Evolutionary conservation across 2,888 invertebrate species (phyloP).

Genomic region (Acholoe squamosa): DNA sequence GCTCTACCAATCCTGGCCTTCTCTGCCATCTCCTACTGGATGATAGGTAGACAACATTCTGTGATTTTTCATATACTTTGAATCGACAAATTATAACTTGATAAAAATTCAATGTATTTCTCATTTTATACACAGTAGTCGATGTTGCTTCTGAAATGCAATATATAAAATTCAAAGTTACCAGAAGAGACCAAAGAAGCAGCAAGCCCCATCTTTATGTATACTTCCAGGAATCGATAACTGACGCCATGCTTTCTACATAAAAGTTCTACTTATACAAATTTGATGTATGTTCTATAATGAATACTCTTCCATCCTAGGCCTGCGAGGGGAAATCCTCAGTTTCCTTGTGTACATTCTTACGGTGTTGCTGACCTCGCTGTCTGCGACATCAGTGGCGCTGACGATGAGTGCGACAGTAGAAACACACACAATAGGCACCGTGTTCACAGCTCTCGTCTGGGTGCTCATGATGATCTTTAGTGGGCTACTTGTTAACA

Average conservation of each 20-base stretch:
- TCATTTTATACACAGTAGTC: too few relatives aligned
- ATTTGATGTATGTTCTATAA: too few relatives aligned
- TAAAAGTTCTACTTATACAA: too few relatives aligned
- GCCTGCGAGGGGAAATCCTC: slow-evolving; percentile 73
- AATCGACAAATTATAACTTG: too few relatives aligned
- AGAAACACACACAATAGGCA: slow-evolving; percentile 71
- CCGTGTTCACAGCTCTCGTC: slow-evolving; percentile 71
- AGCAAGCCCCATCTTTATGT: too few relatives aligned
- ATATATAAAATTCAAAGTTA: too few relatives aligned
- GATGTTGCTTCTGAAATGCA: too few relatives aligned
- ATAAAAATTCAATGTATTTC: too few relatives aligned
- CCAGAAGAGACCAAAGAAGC: too few relatives aligned
- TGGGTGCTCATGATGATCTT: slow-evolving; percentile 80
- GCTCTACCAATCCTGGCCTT: slow-evolving; percentile 78
- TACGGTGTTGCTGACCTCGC: slow-evolving; percentile 78
- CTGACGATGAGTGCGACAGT: slow-evolving; percentile 70
- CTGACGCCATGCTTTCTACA: too few relatives aligned
- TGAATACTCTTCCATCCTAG: slow-evolving; percentile 69
- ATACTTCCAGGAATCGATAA: too few relatives aligned
- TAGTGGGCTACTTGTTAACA: slow-evolving; percentile 81
- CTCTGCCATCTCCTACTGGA: slow-evolving; percentile 79
- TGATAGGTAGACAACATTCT: slow-evolving; percentile 79
- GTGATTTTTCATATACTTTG: too few relatives aligned
- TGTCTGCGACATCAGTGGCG: slow-evolving; percentile 77
- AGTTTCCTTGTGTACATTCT: slow-evolving; percentile 80